Base-by-base conservation (phyloP, 2,113 vertebrate genomes). In the Turdus rufiventris region DNA sequence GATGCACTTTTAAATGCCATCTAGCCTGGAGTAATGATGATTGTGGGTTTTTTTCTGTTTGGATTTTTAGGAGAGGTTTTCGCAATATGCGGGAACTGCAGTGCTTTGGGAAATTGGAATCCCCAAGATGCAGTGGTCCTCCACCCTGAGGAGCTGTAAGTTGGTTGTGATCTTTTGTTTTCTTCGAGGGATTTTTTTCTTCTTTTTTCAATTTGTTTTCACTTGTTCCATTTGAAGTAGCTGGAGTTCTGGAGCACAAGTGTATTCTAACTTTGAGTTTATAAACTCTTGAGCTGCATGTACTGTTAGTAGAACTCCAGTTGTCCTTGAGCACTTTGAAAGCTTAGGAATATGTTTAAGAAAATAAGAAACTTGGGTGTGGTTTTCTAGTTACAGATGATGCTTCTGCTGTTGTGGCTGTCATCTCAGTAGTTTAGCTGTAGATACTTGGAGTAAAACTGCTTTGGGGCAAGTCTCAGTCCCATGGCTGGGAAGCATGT, bases 41-140 rank as follows among this genome's bases (percentile, higher is more conserved):
- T 21, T 43, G 28, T 73, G 36, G 24, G 1, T 62, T 48, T 58
- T 88, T 85, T 62, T 61, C 24, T 79, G 54, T 12, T 36, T 66
- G 14, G 1, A 8, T 76, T 91, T 93, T 47, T 88, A 99, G 99
- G 99, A 90, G 99, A 99, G 93, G 97, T 99, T 89, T 98, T 99
- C 29, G 99, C 99, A 34, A 97, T 99, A 87, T 99, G 99, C 12
- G 99, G 99, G 54, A 98, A 97, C 97, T 99, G 98, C 95, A 98
- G 98, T 93, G 92, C 98, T 76, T 97, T 99, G 85, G 99, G 99
- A 80, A 97, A 87, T 70, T 99, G 99, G 99, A 98, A 96, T 94
- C 98, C 98, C 57, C 97, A 98, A 57, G 98, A 90, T 91, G 99
- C 99, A 14, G 96, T 99, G 63, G 93, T 97, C 48, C 98, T 99